A percentile compares a stretch with the other conserved stretches of the same genome.
Evolutionary conservation across 2,797 vertebrate genomes (phyloP).

Genomic region (Gadopsis marmoratus): DNA sequence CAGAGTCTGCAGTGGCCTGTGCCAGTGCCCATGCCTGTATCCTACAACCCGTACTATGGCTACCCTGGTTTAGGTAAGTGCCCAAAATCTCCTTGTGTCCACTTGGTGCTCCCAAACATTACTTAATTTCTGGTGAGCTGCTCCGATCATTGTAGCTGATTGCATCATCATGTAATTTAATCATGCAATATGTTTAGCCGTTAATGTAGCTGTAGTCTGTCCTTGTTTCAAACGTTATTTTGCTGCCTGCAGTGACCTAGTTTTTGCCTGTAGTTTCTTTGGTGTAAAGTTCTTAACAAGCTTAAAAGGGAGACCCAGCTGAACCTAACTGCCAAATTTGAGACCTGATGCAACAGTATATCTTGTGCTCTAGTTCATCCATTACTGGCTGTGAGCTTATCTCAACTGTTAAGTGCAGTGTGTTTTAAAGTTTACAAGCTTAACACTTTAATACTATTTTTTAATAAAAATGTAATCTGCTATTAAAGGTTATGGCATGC

Average conservation of each 20-base stretch:
- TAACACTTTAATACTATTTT: neutral
- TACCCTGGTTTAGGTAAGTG: slow-evolving; percentile 80
- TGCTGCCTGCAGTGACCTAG: neutral
- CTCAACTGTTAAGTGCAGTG: neutral
- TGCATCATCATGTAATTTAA: neutral
- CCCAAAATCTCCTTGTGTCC: accelerated
- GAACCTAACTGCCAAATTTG: neutral
- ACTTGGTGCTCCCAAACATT: too few species aligned
- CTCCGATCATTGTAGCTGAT: neutral
- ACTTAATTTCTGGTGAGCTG: neutral
- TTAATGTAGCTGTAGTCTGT: neutral
- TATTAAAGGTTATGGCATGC: slow-evolving; percentile 79
- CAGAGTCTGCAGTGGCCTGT: slow-evolving; percentile 84
- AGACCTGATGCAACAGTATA: too few species aligned
- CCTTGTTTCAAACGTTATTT: neutral
- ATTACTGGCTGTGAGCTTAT: too few species aligned
- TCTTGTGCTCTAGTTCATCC: too few species aligned
- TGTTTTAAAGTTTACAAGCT: neutral
- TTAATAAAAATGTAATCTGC: too few species aligned
- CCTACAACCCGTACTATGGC: slow-evolving; percentile 81
- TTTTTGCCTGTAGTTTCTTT: neutral
- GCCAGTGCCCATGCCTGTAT: slow-evolving; percentile 70
- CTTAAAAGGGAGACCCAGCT: neutral
- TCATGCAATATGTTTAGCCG: neutral
- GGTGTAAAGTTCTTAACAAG: neutral